Conservation (phyloP, 2,888 invertebrate species). For the Pseudococcus viburni region DNA sequence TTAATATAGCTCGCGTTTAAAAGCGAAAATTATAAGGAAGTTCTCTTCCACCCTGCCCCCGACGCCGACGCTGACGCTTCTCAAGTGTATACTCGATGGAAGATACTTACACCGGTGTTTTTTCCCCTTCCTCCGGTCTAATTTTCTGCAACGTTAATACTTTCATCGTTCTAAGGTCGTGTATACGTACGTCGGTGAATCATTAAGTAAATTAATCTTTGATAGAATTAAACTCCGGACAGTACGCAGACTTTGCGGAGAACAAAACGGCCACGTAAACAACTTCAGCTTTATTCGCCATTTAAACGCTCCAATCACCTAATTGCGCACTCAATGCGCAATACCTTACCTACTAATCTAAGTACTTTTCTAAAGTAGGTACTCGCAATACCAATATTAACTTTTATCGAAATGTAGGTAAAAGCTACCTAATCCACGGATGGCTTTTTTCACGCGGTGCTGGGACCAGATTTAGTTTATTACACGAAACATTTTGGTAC, state of each 20-base stretch:
- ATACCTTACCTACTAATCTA: neutral
- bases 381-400: neutral
- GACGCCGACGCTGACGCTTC: neutral
- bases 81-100: neutral
- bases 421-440: too few relatives aligned
- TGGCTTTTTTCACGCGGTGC: too few relatives aligned
- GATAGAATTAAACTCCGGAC: slow-evolving; percentile 22
- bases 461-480: too few relatives aligned
- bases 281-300: neutral
- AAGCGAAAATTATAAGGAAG: slow-evolving; percentile 34
- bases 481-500: too few relatives aligned
- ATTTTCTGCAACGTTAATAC: neutral
- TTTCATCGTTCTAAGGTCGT: neutral
- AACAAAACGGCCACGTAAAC: neutral
- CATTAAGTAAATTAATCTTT: slow-evolving; percentile 48
- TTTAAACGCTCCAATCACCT: slow-evolving; percentile 32
- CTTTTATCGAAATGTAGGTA: neutral
- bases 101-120: slow-evolving; percentile 8
- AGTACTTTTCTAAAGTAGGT: neutral
- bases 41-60: neutral
- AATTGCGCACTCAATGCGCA: neutral
- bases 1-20: slow-evolving; percentile 19
- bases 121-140: neutral
- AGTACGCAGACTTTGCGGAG: neutral
- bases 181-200: neutral